A percentile compares a stretch with the other conserved stretches of the same genome.
Evolutionary conservation across 2,797 vertebrate species (phyloP).

Genomic region (Lindbergichthys nudifrons): DNA sequence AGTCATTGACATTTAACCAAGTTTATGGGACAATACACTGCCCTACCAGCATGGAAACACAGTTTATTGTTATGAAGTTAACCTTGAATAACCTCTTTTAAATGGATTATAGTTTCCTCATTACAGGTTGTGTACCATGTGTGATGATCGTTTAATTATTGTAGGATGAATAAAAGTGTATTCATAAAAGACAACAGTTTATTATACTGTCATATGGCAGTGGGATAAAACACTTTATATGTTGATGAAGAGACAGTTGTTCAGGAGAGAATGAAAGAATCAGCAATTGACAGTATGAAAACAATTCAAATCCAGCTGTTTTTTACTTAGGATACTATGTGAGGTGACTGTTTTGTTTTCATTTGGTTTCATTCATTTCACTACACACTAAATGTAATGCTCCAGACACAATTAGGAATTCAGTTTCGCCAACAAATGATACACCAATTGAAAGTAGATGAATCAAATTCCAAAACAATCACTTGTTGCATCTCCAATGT

Average conservation of each 20-base stretch:
- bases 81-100: slow-evolving; percentile 7
- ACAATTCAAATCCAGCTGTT: neutral
- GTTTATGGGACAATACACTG: slow-evolving; percentile 55
- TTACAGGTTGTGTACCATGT: slow-evolving; percentile 5
- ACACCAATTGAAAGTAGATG: neutral
- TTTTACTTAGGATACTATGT: neutral
- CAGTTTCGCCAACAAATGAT: neutral
- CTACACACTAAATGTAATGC: neutral
- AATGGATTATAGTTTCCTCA: neutral
- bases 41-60: slow-evolving; percentile 51
- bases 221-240: neutral
- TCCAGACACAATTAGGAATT: neutral
- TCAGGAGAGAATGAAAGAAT: neutral
- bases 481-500: neutral
- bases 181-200: neutral
- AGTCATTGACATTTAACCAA: slow-evolving; percentile 38
- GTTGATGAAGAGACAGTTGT: neutral
- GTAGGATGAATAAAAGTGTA: neutral
- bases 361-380: neutral
- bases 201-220: neutral
- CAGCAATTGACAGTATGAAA: neutral
- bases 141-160: slow-evolving; percentile 14
- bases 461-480: neutral
- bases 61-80: slow-evolving; percentile 10
- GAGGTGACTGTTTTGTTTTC: neutral